Base-by-base conservation (phyloP, 2,797 vertebrate genomes). In the Glyptemys insculpta region DNA sequence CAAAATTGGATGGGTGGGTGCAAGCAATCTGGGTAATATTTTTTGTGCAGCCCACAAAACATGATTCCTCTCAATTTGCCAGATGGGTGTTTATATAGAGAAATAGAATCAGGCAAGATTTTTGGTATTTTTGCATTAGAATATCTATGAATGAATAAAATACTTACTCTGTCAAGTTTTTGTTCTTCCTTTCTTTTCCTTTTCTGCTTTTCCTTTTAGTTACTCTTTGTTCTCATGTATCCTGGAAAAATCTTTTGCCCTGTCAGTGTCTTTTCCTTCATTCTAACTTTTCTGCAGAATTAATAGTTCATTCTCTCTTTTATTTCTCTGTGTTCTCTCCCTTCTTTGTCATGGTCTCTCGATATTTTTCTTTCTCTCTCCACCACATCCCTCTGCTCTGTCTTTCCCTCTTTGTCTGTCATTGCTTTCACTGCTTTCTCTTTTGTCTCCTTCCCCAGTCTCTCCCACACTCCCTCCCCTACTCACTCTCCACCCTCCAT, bases 401-500 rank as follows among this genome's bases (percentile, higher is more conserved):
- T 62, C 12, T 34, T 34, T 65, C 59, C 62, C 62, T 65, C 62
- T 62, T 62, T 65, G 62, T n/a, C 62, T n/a, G 62, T n/a, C 62
- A 34, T 18, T n/a, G 7, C 59, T 34, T 62, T 62, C 59, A 65
- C 62, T 65, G 62, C 16, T 65, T 65, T 65, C 62, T n/a, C 34
- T 65, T 62, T 62, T 62, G 31, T 34, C 16, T n/a, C 62, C 16
- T 65, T n/a, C 34, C 3, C 62, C 16, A 62, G 34, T 95, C 47
- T 2, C 0, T 81, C 91, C 84, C 0, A 0, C 41, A 57, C 18
- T 12, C 65, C 44, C 10, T n/a, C 62, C 16, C 34, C 34, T 18
- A 62, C 15, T 34, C 8, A 29, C 15, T 65, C 16, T 65, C 57
- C 12, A n/a, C 89, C 34, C 8, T 52, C 15, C 52, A 53, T 44